Base-by-base conservation (phyloP, 2,797 vertebrate species). In the Eleutherodactylus coqui region DNA sequence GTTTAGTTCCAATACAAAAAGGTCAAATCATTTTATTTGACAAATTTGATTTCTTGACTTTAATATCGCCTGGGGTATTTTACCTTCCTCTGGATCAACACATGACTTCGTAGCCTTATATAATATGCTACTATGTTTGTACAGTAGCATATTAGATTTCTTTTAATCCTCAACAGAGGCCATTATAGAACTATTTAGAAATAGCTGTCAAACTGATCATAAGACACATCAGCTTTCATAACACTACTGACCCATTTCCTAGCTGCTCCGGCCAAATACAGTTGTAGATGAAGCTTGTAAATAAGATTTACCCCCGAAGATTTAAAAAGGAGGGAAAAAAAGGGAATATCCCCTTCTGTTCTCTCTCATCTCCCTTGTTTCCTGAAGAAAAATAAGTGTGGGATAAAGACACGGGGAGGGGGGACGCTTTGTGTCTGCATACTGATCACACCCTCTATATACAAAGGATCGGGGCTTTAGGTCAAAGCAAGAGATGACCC, bases 401-500 rank as follows among this genome's bases (percentile, higher is more conserved):
- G 78, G 84, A 75, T 75, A 86, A 86, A 76, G 79, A 69, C 60
- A 14, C 49, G 1, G 70, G 67, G 85, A 62, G 79, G 67, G 77
- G 60, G 70, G 34, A 24, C 13, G 43, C 78, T 86, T 75, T 86
- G 85, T 86, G 78, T 84, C 70, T 45, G 78, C 49, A 62, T 62
- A 62, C 79, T 75, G 78, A 86, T 75, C 85, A 81, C 70, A 75
- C 85, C 78, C 85, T 73, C 84, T 14, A 75, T 45, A 51, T 84
- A 87, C 82, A 87, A 87, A 80, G 81, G 67, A 84, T 24, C 5
- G 14, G 70, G 75, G 75, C 43, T 62, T 79, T 79, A 83, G 82
- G 81, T 87, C 86, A 87, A n/a, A 45, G 80, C 85, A 83, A 21
- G 41, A 82, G 51, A 67, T 79, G 81, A 83, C 80, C 81, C 67